Conservation (phyloP, 2,797 vertebrate species). For the Perodicticus potto region DNA sequence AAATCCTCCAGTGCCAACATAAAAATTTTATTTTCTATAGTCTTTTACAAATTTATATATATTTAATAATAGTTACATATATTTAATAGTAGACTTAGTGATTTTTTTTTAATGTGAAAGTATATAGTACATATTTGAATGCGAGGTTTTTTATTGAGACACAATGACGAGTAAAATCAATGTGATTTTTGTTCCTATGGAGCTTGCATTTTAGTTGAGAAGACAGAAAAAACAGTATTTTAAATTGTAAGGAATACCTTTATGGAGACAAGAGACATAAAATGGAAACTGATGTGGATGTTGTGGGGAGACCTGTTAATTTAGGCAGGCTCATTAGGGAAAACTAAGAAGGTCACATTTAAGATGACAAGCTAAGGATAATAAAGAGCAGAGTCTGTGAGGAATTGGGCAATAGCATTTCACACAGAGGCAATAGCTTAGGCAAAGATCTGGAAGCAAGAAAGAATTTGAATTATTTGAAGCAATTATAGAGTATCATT, state of each 20-base stretch:
- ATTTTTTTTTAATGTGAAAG: not conserved
- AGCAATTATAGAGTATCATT: constrained; percentile 4
- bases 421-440: not conserved
- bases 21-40: not conserved
- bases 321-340: not conserved
- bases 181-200: not conserved
- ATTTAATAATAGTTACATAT: constrained; percentile 12
- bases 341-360: not conserved
- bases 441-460: not conserved
- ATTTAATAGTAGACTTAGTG: constrained; percentile 8
- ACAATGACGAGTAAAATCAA: not conserved
- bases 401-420: not conserved
- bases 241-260: constrained; percentile 18
- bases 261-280: constrained; percentile 24
- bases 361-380: not conserved
- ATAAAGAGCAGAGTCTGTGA: not conserved
- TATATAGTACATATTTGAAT: not conserved
- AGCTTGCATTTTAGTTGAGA: constrained; percentile 55
- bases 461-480: constrained; percentile 47
- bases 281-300: not conserved
- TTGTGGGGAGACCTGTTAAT: not conserved
- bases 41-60: not conserved
- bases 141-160: not conserved
- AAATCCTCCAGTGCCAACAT: not conserved
- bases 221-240: not conserved